Conservation (phyloP, 2,888 invertebrate genomes). For the Oscheius sp. region DNA sequence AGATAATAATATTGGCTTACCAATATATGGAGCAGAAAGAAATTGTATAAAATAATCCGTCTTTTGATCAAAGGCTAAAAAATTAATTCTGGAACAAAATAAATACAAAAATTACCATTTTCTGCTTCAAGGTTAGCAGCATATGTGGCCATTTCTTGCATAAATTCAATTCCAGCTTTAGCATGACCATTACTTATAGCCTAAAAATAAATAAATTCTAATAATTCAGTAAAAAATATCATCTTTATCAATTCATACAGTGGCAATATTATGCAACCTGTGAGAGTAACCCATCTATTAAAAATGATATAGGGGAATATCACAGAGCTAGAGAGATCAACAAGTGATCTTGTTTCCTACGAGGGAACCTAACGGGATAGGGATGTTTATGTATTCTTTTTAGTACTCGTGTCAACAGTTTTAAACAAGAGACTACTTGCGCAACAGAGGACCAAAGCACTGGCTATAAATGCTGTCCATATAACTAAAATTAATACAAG, state of each 20-base stretch:
- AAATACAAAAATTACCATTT: slow-evolving; percentile 25
- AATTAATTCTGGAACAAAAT: neutral
- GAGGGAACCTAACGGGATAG: neutral
- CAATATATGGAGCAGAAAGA: slow-evolving; percentile 75
- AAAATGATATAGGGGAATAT: neutral
- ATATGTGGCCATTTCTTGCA: slow-evolving; percentile 95
- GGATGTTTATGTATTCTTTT: neutral
- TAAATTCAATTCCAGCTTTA: slow-evolving; percentile 90
- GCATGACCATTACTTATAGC: slow-evolving; percentile 88
- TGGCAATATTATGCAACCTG: slow-evolving; percentile 28
- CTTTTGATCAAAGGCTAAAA: slow-evolving; percentile 18
- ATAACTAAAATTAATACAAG: slow-evolving; percentile 32
- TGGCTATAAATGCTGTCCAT: slow-evolving; percentile 34
- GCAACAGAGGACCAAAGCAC: slow-evolving; percentile 25
- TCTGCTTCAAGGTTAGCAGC: slow-evolving; percentile 78
- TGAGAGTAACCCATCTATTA: slow-evolving; percentile 11
- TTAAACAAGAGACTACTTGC: neutral
- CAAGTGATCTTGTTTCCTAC: too few species aligned
- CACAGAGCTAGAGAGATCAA: slow-evolving; percentile 15
- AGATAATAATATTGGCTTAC: slow-evolving; percentile 74
- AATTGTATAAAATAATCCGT: slow-evolving; percentile 78
- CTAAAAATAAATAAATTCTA: slow-evolving; percentile 76
- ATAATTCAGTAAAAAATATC: too few species aligned
- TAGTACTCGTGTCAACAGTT: neutral
- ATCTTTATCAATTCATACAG: too few species aligned